Base-by-base conservation (phyloP, 2,888 invertebrate genomes). In the Helleia helle region DNA sequence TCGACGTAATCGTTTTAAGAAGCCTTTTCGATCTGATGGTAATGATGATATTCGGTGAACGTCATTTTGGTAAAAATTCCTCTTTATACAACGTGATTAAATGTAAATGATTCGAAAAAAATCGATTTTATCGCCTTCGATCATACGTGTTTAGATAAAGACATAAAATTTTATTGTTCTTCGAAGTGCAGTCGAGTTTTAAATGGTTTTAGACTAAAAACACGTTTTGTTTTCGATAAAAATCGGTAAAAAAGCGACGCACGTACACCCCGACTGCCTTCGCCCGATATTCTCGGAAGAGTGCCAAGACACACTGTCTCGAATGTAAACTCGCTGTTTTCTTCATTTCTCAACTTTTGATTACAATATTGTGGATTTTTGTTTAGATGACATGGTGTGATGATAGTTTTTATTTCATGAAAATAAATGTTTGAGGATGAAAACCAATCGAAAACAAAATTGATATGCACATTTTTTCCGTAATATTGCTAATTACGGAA, bases 161-260 rank as follows among this genome's bases (percentile, higher is more conserved):
- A 62, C 65, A 65, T 69, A 67, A 66, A 67, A 69, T 69, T 67
- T 69, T 64, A 68, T 59, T 55, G 56, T 69, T 68, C 69, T 50
- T 52, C 64, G 69, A 68, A 69, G 54, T 52, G 53, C 48, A 43
- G 49, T 38, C 44, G 50, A 58, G 58, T 59, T 59, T 62, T 62
- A 56, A 55, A 62, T 50, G 53, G 54, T 60, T 62, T 52, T 50
- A 42, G 52, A 55, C 55, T 51, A 55, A 52, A 60, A 61, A 65
- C 64, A 50, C 51, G 62, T 59, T 62, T 57, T 47, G 54, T 56
- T 58, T 60, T 59, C 55, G 63, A 64, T 63, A 62, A 61, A 58
- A 63, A 68, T 65, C 65, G 62, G 58, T 58, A 56, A 54, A 49
- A 52, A 60, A 54, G 56, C 62, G 54, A 53, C 57, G 50, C 64